Evolutionary conservation across 1,140 invertebrate genomes (phyloP).

Genomic region (Colletes gigas): DNA sequence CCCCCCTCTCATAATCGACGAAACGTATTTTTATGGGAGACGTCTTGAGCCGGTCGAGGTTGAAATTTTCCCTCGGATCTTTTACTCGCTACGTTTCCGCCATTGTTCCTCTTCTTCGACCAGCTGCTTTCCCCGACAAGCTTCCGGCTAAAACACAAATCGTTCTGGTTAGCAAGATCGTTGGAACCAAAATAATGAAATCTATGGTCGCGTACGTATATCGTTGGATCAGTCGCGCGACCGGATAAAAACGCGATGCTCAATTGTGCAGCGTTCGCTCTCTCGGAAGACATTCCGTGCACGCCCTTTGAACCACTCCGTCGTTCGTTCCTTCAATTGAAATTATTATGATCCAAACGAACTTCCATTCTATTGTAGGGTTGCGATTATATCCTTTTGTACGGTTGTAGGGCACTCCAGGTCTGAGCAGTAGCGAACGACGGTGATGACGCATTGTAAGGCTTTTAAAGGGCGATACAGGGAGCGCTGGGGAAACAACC

Average conservation of each 20-base stretch:
- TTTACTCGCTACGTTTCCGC: neutral
- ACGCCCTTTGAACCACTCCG: slow-evolving; percentile 63
- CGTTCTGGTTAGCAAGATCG: neutral
- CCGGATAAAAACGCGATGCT: slow-evolving; percentile 24
- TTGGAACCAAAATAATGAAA: too few relatives aligned
- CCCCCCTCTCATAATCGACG: slow-evolving; percentile 56
- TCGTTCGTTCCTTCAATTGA: slow-evolving; percentile 70
- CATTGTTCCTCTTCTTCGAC: neutral
- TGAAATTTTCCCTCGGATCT: neutral
- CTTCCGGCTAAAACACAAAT: neutral
- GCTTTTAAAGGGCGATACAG: slow-evolving; percentile 71
- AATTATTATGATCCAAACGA: slow-evolving; percentile 78
- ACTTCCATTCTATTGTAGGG: slow-evolving; percentile 75
- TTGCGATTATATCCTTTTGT: slow-evolving; percentile 78
- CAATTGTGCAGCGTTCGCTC: slow-evolving; percentile 26
- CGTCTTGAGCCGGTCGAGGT: slow-evolving; percentile 22
- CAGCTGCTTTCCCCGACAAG: neutral
- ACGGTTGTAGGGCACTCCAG: slow-evolving; percentile 70
- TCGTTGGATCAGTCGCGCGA: neutral
- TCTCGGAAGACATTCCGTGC: slow-evolving; percentile 52
- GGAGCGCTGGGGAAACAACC: slow-evolving; percentile 65
- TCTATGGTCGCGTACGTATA: neutral
- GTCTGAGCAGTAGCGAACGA: slow-evolving; percentile 67
- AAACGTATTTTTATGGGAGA: slow-evolving; percentile 59
- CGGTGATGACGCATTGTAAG: slow-evolving; percentile 77